These are phyloP conservation scores for Chironomus striatipennis DNA, from an alignment of 1,140 invertebrate genomes.

Conservation along the genomic window DNA sequence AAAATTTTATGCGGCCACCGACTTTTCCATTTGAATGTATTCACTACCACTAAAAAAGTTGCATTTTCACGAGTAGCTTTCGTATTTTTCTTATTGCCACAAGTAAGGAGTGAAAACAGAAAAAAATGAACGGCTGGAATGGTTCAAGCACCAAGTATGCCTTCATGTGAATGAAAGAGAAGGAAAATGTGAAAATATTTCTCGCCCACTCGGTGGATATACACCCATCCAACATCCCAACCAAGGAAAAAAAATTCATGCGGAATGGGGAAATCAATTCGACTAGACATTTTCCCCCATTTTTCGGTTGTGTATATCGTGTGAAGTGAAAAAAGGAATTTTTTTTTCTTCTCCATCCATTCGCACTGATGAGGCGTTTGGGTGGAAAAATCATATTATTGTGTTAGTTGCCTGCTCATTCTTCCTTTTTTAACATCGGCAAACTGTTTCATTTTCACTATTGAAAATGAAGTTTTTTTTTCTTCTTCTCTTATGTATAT, in stretches of 20 bases:
- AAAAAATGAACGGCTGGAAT: background rate
- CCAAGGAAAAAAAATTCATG: background rate
- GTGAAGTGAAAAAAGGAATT: slow-evolving; percentile 11
- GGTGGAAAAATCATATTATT: background rate
- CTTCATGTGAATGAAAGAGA: background rate
- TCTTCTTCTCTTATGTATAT: background rate
- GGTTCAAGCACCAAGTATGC: background rate
- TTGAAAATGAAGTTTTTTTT: background rate
- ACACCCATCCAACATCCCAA: background rate
- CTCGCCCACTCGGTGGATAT: background rate
- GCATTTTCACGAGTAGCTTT: background rate
- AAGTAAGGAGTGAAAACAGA: background rate
- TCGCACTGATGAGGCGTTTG: background rate
- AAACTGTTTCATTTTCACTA: background rate
- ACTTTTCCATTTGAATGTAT: background rate
- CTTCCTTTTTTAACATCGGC: background rate
- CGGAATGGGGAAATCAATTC: slow-evolving; percentile 23
- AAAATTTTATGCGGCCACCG: slow-evolving; percentile 6
- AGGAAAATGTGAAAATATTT: background rate
- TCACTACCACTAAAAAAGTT: background rate
- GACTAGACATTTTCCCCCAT: slow-evolving; percentile 17
- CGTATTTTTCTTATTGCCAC: too few relatives aligned
- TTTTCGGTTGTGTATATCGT: background rate
- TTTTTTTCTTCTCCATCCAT: background rate
- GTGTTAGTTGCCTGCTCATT: background rate